phyloP scores from a whole-genome alignment of 2,113 vertebrate species.

The Zosterops japonicus region DNA sequence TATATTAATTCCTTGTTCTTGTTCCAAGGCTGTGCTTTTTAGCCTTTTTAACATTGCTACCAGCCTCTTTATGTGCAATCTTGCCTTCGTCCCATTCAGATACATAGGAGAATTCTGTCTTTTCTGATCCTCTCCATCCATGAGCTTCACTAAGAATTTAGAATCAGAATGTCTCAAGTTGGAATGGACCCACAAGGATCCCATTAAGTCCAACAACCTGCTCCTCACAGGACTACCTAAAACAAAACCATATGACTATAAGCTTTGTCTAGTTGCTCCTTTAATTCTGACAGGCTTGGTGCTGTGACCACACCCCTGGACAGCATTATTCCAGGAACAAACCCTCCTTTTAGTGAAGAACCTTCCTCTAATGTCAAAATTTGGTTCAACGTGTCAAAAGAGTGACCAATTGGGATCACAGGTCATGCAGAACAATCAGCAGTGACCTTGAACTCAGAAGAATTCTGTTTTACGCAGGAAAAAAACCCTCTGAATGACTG shows the following conservation, averaged over 20 bases:
- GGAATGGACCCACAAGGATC: neutral
- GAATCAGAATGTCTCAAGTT: neutral
- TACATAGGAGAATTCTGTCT: neutral
- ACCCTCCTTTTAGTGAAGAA: neutral
- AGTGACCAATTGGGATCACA: neutral
- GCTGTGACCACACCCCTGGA: neutral
- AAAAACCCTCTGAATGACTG: neutral
- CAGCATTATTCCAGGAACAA: neutral
- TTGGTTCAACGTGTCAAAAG: neutral
- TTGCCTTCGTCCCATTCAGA: neutral
- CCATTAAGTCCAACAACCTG: neutral
- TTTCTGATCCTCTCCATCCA: neutral
- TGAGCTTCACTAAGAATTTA: neutral
- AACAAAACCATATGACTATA: neutral
- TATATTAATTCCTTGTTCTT: neutral
- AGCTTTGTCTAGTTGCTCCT: accelerated
- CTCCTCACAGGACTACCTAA: neutral
- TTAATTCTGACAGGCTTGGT: neutral
- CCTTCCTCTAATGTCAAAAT: neutral
- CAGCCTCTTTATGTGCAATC: neutral
- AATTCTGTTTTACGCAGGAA: neutral
- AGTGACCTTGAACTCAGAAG: neutral
- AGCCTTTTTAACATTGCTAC: neutral
- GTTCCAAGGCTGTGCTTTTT: neutral
- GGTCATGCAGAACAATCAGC: neutral